Conservation (phyloP, 1,140 invertebrate genomes). For the Chironomus striatipennis region DNA sequence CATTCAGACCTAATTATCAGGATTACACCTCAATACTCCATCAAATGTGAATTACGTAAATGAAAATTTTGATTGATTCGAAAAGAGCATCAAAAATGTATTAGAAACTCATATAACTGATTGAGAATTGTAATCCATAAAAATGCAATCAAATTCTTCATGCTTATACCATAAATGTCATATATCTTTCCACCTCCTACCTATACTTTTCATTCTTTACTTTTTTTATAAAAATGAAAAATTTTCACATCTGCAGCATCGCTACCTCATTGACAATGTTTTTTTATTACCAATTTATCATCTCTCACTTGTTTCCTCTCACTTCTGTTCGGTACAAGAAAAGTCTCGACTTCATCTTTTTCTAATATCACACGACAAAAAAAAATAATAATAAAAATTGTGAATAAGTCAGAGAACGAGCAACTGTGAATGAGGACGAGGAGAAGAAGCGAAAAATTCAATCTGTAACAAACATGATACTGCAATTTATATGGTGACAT, state of each 20-base stretch:
- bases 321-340: too few relatives aligned
- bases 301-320: background rate
- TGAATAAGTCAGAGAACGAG: background rate
- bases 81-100: too few relatives aligned
- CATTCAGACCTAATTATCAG: too few relatives aligned
- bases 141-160: background rate
- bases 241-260: background rate
- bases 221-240: too few relatives aligned
- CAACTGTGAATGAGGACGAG: background rate
- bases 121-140: background rate
- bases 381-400: background rate
- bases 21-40: too few relatives aligned
- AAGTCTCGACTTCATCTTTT: background rate
- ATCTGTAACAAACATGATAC: background rate
- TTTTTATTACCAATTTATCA: background rate
- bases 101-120: too few relatives aligned
- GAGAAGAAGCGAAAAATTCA: background rate
- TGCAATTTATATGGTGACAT: background rate
- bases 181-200: background rate
- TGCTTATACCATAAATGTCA: constrained; percentile 7
- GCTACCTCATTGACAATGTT: background rate
- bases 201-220: background rate
- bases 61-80: too few relatives aligned
- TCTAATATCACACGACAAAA: background rate
- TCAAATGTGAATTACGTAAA: too few relatives aligned